Evolutionary conservation across 2,888 invertebrate genomes (phyloP).

Genomic region (Nomada fabriciana): DNA sequence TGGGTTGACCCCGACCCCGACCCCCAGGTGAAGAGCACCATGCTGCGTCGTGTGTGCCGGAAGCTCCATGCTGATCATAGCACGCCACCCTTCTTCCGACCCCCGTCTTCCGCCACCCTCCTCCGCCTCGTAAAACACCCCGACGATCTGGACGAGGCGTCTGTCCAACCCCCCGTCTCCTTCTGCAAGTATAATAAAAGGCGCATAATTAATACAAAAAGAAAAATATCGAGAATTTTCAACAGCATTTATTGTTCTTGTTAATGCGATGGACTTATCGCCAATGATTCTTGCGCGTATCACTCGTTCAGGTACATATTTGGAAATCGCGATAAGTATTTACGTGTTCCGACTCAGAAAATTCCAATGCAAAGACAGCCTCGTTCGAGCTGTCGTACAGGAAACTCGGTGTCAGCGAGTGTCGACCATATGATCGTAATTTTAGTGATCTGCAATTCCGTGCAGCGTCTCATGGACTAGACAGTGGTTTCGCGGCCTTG

Average conservation of each 20-base stretch:
- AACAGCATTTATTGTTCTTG: too few species aligned
- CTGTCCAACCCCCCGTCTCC: slow-evolving; percentile 63
- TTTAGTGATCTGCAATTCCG: too few species aligned
- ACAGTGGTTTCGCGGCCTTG: not conserved
- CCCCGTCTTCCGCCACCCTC: slow-evolving; percentile 76
- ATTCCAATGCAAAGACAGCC: too few species aligned
- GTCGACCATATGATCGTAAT: too few species aligned
- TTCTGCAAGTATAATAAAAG: slow-evolving; percentile 19
- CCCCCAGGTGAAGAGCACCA: slow-evolving; percentile 81
- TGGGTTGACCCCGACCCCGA: slow-evolving; percentile 78
- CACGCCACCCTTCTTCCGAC: slow-evolving; percentile 79
- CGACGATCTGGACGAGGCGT: slow-evolving; percentile 77
- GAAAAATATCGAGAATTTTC: too few species aligned
- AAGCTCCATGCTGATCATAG: slow-evolving; percentile 84
- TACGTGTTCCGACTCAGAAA: too few species aligned
- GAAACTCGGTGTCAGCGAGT: too few species aligned
- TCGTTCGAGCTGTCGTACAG: too few species aligned
- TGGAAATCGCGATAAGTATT: too few species aligned
- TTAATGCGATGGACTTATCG: too few species aligned
- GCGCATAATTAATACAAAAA: not conserved
- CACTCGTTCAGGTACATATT: too few species aligned
- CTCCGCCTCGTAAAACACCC: slow-evolving; percentile 75
- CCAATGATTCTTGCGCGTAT: too few species aligned
- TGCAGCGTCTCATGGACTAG: not conserved
- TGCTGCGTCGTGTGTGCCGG: slow-evolving; percentile 82